A percentile compares a stretch with the other conserved stretches of the same genome.
These are phyloP conservation scores for Sycobia sp. DNA, from an alignment of 1,140 invertebrate genomes.

Conservation along the genomic window DNA sequence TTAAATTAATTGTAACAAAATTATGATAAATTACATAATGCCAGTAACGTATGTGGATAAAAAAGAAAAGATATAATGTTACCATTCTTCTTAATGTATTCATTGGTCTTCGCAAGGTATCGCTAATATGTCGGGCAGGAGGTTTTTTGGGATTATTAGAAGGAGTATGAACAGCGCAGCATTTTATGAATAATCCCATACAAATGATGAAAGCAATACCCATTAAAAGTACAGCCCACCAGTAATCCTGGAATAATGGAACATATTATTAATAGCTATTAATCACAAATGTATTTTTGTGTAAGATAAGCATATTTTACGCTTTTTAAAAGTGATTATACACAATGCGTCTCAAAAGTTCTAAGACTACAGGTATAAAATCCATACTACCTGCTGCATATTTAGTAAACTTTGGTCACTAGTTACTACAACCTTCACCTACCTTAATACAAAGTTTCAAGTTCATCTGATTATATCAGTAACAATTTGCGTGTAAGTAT, in stretches of 20 bases:
- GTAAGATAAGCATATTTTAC: no score
- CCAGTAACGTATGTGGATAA: neutral
- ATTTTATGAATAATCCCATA: slow-evolving; percentile 99
- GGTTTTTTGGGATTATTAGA: slow-evolving; percentile 94
- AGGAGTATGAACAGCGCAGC: slow-evolving; percentile 98
- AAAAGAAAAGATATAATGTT: slow-evolving; percentile 19
- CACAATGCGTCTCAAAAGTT: no score
- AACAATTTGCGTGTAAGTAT: no score
- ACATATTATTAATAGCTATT: neutral
- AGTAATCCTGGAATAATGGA: slow-evolving; percentile 74
- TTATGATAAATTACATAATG: neutral
- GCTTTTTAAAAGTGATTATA: no score
- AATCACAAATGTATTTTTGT: no score
- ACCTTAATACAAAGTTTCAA: no score
- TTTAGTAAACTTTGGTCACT: no score
- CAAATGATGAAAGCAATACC: slow-evolving; percentile 89
- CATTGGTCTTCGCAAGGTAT: slow-evolving; percentile 86
- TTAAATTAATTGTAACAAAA: neutral
- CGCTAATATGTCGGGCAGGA: slow-evolving; percentile 81
- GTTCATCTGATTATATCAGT: no score
- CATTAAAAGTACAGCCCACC: slow-evolving; percentile 96
- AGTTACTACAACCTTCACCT: no score
- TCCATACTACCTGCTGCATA: no score
- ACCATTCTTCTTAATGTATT: slow-evolving; percentile 86
- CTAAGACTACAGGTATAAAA: no score